Base-by-base conservation (phyloP, 2,113 vertebrate species). In the Limanda limanda region DNA sequence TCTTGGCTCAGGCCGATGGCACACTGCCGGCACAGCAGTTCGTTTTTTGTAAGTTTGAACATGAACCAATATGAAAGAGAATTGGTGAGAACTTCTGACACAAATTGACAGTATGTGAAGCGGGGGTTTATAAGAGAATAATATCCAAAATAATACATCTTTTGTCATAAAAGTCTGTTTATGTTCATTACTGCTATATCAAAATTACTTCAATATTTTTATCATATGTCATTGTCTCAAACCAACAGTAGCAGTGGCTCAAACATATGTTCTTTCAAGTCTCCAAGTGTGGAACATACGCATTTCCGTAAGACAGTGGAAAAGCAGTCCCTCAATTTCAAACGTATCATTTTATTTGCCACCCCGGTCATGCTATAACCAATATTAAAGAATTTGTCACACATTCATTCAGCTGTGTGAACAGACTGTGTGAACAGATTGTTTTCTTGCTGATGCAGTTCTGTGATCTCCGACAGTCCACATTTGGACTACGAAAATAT, bases 1-100 rank as follows among this genome's bases (percentile, higher is more conserved):
- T 79, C 73, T 73, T 61, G 10, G 45, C 57, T 72, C 57, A 21
- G 73, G 72, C 61, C 35, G 18, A 61, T 45, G 65, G 76, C 77
- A 61, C 71, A 68, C 67, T 78, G 77, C 87, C 77, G 64, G 55
- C 71, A 37, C 42, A 18, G 10, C 0, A 4, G 76, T 42, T 78
- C 63, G 64, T 85, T 45, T 70, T 75, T 83, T 68, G n/a, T 31
- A 63, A 27, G 71, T 65, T 73, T 37, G n/a, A 42, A 24, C 45
- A 35, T 51, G 35, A 48, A 45, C 21, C 27, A 20, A 27, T 31
- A 8, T 52, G 11, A 2, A 58, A 63, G 42, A n/a, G 21, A 9
- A 40, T 75, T 3, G 54, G 14, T 54, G 51, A 54, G 20, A 54
- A n/a, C 8, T 54, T 54, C 18, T 8, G 51, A 54, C 51, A 48